phyloP scores from a whole-genome alignment of 1,140 invertebrate species.

The Andrena cerasifolii region DNA sequence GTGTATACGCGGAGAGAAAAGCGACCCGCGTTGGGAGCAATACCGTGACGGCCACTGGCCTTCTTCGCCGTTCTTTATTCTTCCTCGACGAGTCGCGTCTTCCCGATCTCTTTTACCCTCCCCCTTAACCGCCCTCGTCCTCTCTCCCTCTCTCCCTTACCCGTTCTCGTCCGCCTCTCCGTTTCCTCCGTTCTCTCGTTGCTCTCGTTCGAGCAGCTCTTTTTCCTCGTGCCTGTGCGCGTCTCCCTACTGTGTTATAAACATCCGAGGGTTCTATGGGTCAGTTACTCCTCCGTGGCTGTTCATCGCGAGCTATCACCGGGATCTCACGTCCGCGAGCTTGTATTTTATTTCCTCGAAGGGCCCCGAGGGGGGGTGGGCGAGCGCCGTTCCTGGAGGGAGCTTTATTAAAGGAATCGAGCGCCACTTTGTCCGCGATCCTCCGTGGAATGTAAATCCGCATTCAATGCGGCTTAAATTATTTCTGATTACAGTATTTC shows the following conservation, averaged over 20 bases:
- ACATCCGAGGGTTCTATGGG: constrained; percentile 28
- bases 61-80: constrained; percentile 62
- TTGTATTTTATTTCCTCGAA: constrained; percentile 41
- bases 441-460: too few species aligned
- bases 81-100: constrained; percentile 46
- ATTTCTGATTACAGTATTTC: too few species aligned
- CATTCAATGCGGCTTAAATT: too few species aligned
- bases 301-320: constrained; percentile 39
- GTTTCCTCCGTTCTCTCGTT: neutral
- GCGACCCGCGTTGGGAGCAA: constrained; percentile 54
- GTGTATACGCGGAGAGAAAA: constrained; percentile 38
- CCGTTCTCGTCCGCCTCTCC: neutral
- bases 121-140: too few species aligned
- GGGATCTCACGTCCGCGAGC: constrained; percentile 34
- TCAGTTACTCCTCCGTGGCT: constrained; percentile 36
- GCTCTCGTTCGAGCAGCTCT: neutral
- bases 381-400: neutral
- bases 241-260: constrained; percentile 11
- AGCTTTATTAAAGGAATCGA: constrained; percentile 37
- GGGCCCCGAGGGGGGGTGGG: neutral
- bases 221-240: neutral
- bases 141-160: too few species aligned
- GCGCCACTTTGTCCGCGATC: constrained; percentile 2
- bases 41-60: constrained; percentile 72
- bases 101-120: constrained; percentile 40